Conservation (phyloP, 2,797 vertebrate genomes). For the Allochrocebus solatus region DNA sequence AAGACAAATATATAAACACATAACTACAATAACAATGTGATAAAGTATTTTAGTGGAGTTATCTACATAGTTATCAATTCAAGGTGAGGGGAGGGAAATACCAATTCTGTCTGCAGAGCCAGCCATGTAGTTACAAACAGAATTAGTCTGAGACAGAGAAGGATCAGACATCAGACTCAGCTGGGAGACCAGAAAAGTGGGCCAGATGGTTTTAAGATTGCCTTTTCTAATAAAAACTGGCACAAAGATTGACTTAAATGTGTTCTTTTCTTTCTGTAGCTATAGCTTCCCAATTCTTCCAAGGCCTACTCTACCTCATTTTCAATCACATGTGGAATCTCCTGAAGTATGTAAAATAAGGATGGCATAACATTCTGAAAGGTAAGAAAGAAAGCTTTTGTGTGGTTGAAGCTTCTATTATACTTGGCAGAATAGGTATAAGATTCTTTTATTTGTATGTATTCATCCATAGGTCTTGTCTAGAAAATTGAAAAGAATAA, state of each 20-base stretch:
- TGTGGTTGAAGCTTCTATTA: neutral
- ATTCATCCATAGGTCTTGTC: neutral
- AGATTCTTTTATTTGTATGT: neutral
- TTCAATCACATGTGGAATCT: neutral
- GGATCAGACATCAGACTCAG: neutral
- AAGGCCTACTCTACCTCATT: neutral
- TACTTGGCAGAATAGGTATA: neutral
- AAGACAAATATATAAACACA: slow-evolving; percentile 11
- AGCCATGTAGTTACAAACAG: neutral
- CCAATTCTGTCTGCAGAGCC: neutral
- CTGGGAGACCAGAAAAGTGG: neutral
- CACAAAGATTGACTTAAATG: neutral
- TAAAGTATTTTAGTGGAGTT: neutral
- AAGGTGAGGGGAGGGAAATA: neutral
- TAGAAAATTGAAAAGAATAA: neutral
- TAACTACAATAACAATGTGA: neutral
- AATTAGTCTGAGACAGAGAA: neutral
- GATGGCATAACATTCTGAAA: neutral
- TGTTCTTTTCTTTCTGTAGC: neutral
- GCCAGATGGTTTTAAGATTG: neutral
- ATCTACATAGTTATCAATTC: neutral
- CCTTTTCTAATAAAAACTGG: neutral
- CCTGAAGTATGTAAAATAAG: neutral
- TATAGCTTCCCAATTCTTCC: neutral
- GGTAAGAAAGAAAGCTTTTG: neutral